A percentile compares a stretch with the other conserved stretches of the same genome.
phyloP scores from a whole-genome alignment of 2,113 vertebrate genomes.

The Dipodomys merriami region DNA sequence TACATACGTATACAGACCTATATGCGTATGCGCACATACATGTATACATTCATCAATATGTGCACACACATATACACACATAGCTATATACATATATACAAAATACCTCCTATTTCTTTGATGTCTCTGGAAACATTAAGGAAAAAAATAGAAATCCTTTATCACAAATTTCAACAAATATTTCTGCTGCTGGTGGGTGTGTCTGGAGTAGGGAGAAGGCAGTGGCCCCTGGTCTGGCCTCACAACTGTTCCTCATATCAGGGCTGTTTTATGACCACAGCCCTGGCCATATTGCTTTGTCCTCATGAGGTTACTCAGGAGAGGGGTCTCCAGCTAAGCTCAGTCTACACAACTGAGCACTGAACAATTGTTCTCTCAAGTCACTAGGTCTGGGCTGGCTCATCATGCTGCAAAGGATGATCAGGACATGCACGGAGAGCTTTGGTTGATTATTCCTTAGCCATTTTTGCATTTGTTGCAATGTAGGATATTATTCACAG shows the following conservation, averaged over 20 bases:
- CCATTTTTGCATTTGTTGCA: background rate
- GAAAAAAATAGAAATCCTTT: background rate
- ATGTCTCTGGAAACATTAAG: background rate
- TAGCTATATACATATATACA: background rate
- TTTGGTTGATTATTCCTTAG: background rate
- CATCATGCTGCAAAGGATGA: background rate
- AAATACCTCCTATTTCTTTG: background rate
- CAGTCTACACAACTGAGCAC: background rate
- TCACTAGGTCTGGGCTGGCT: background rate
- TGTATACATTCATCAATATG: too few species aligned
- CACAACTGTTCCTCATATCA: too few species aligned
- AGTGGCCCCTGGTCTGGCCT: too few species aligned
- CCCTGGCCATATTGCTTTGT: background rate
- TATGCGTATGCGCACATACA: background rate
- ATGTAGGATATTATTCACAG: background rate
- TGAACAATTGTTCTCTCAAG: background rate
- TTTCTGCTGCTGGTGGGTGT: background rate
- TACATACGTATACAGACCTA: background rate
- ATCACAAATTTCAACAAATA: background rate
- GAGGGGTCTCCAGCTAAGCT: background rate
- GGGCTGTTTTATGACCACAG: accelerated
- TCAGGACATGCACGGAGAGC: accelerated
- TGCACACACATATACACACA: too few species aligned
- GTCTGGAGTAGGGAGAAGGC: background rate
- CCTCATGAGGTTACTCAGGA: background rate